Evolutionary conservation across 1,140 invertebrate genomes (phyloP).

Genomic region (Palaemon carinicauda): DNA sequence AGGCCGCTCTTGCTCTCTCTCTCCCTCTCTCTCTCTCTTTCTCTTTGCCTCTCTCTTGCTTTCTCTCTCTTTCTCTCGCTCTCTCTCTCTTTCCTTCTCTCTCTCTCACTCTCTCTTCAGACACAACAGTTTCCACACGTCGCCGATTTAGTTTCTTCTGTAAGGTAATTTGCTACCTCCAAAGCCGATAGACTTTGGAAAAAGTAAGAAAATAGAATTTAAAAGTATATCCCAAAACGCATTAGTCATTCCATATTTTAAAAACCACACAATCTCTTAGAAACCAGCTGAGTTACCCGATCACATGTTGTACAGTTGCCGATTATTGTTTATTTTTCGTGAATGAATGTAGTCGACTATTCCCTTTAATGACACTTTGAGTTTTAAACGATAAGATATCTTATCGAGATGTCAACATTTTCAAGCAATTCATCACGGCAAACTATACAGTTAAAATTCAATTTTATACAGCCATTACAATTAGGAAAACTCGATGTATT

Average conservation of each 20-base stretch:
- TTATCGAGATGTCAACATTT: not conserved
- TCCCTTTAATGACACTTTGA: not conserved
- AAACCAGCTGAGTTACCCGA: constrained; percentile 1
- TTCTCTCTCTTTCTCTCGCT: too few species aligned
- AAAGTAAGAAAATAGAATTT: too few species aligned
- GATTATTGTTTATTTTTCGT: constrained; percentile 7
- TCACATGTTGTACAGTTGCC: not conserved
- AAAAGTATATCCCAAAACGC: too few species aligned
- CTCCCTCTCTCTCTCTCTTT: too few species aligned
- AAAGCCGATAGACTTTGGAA: not conserved
- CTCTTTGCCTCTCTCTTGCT: too few species aligned
- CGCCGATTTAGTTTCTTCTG: not conserved
- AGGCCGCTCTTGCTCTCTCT: not conserved
- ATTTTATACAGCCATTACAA: not conserved
- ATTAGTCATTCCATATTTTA: too few species aligned
- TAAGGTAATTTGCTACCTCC: too few species aligned
- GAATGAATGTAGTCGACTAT: not conserved
- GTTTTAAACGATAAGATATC: not conserved
- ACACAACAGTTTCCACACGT: not conserved
- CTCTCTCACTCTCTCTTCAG: not conserved
- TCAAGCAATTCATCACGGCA: not conserved
- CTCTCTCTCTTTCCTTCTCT: not conserved
- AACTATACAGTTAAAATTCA: not conserved
- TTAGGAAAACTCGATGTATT: not conserved
- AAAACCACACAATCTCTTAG: not conserved